These are phyloP conservation scores for Tanaodytes sp. DNA, from an alignment of 2,888 invertebrate species.

Conservation along the genomic window DNA sequence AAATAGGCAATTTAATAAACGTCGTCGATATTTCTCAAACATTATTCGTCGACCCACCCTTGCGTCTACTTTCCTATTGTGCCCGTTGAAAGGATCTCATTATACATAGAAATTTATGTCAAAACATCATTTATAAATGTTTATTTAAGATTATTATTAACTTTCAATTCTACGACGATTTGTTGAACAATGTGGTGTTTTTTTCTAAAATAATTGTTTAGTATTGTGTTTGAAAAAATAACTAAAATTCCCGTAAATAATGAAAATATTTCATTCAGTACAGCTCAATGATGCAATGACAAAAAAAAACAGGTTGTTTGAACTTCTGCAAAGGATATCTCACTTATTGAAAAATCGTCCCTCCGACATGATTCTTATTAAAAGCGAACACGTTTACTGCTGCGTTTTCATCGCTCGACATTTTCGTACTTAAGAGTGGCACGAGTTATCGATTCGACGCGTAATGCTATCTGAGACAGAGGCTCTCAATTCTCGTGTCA, in stretches of 20 bases:
- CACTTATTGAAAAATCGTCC: slow-evolving; percentile 29
- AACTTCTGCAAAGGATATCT: too few relatives aligned
- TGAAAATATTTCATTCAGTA: too few relatives aligned
- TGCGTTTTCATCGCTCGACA: slow-evolving; percentile 59
- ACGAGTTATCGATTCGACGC: slow-evolving; percentile 67
- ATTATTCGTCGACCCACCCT: slow-evolving; percentile 33
- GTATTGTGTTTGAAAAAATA: too few relatives aligned
- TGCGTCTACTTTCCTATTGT: slow-evolving; percentile 28
- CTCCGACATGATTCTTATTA: slow-evolving; percentile 31
- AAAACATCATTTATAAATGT: slow-evolving; percentile 49
- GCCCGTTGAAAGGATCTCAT: slow-evolving; percentile 41
- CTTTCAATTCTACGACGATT: too few relatives aligned
- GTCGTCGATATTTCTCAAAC: slow-evolving; percentile 38
- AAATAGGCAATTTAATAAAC: slow-evolving; percentile 11
- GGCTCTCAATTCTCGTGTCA: slow-evolving; percentile 64
- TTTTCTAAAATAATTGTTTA: too few relatives aligned
- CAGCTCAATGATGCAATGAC: too few relatives aligned
- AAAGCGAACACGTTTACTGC: slow-evolving; percentile 46
- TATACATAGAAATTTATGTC: slow-evolving; percentile 43
- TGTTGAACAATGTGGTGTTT: too few relatives aligned
- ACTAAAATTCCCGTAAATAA: too few relatives aligned
- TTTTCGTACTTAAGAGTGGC: slow-evolving; percentile 66
- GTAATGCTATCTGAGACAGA: slow-evolving; percentile 66
- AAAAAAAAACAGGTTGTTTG: too few relatives aligned
- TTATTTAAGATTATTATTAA: too few relatives aligned